Base-by-base conservation (phyloP, 2,797 vertebrate species). In the Mallotus villosus region DNA sequence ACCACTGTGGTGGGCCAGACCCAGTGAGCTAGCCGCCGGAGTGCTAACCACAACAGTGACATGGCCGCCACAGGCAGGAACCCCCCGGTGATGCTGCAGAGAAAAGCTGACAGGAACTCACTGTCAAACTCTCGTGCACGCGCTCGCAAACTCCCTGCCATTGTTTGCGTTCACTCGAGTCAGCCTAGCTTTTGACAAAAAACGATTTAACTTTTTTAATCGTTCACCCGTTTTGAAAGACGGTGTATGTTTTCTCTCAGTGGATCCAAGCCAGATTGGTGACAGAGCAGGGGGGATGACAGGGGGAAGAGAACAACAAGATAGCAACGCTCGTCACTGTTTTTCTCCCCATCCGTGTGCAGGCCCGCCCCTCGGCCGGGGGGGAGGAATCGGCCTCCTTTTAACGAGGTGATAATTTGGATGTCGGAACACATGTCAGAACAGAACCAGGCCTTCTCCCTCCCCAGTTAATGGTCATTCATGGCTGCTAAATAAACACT, bases 321-420 rank as follows among this genome's bases (percentile, higher is more conserved):
- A 59, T 64, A 63, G 73, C 67, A 73, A 76, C 67, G 68, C 11
- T 12, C 32, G 14, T 57, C 12, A 16, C 24, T 41, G 9, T 21
- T 63, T n/a, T 22, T 29, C 27, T 14, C 46, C 57, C 51, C 24
- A 32, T 1, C 49, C 9, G 63, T 72, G 24, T 9, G 79, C 78
- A 75, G 72, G 25, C 71, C 51, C 78, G 78, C 78, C 81, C 66
- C 70, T 81, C 70, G 83, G 81, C 46, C 22, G 12, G 3, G 59
- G 14, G 22, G 4, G 65, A 51, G 75, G 86, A 84, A 83, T 82
- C 83, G 51, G 72, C 67, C 41, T 34, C 17, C 24, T 78, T 90
- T 88, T 89, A 90, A 90, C 67, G 24, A 90, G 86, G 81, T 87
- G 86, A 87, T 90, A 78, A 90, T 90, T 87, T 84, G 77, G 82